phyloP scores from a whole-genome alignment of 2,113 vertebrate genomes.

The Campylomormyrus tamandua region DNA sequence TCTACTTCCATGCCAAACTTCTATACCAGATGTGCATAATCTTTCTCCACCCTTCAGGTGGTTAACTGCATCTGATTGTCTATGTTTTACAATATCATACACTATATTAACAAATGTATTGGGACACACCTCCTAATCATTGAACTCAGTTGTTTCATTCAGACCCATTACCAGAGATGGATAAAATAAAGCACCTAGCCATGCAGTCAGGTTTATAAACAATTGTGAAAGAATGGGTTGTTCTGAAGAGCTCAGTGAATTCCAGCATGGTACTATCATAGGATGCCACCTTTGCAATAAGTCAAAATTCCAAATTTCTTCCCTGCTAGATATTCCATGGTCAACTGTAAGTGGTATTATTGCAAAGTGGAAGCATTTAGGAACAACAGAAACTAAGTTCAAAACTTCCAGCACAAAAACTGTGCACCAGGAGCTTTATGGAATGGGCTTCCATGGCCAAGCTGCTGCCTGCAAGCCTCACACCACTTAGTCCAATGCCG shows the following conservation, averaged over 20 bases:
- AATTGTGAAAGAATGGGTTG: not conserved
- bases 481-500: not conserved
- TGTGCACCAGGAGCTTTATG: not conserved
- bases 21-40: not conserved
- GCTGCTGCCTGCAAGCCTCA: not conserved
- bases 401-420: not conserved
- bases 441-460: not conserved
- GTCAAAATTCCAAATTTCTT: not conserved
- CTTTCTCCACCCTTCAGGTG: not conserved
- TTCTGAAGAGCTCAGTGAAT: not conserved
- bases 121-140: not conserved
- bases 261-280: not conserved
- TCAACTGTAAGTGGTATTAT: not conserved
- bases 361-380: not conserved
- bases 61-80: not conserved
- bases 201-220: not conserved
- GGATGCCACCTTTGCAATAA: not conserved
- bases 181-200: not conserved
- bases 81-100: not conserved
- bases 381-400: not conserved
- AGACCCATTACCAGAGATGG: not conserved
- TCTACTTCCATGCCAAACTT: not conserved
- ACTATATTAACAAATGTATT: not conserved
- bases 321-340: not conserved
- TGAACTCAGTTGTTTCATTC: not conserved